Conservation (phyloP, 2,888 invertebrate genomes). For the Emesis furor region DNA sequence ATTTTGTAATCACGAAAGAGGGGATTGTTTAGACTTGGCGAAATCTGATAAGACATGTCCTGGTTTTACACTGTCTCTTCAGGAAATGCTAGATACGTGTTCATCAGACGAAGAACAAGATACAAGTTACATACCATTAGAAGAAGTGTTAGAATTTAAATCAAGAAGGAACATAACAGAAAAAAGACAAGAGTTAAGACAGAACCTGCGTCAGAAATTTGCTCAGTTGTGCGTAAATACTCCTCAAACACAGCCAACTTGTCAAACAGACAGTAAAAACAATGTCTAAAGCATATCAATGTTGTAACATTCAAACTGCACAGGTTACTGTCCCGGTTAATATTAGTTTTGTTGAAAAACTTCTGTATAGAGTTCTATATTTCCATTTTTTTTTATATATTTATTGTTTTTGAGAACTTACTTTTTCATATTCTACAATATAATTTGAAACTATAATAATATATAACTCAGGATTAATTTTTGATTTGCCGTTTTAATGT, state of each 20-base stretch:
- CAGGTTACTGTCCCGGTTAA: constrained; percentile 35
- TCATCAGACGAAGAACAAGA: constrained; percentile 96
- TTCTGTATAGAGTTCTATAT: background rate
- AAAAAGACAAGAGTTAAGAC: constrained; percentile 96
- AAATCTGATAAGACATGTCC: constrained; percentile 87
- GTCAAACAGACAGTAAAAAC: constrained; percentile 79
- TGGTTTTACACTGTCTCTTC: constrained; percentile 93
- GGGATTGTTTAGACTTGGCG: constrained; percentile 86
- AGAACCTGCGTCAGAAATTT: constrained; percentile 96
- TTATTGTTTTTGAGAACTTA: background rate
- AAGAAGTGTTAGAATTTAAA: constrained; percentile 97
- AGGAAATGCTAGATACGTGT: constrained; percentile 96
- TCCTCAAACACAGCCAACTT: constrained; percentile 78
- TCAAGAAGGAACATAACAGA: constrained; percentile 96
- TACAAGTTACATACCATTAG: constrained; percentile 96
- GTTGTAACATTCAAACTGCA: constrained; percentile 77
- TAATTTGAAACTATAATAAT: background rate
- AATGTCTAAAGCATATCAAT: constrained; percentile 76
- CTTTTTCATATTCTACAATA: constrained; percentile 9
- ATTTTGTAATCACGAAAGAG: constrained; percentile 95
- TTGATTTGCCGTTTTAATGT: background rate
- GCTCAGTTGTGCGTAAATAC: constrained; percentile 95
- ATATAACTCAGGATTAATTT: background rate
- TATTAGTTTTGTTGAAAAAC: constrained; percentile 24
- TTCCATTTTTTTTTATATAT: background rate